Percentiles rank a stretch among this genome's conserved stretches.
phyloP scores from a whole-genome alignment of 1,140 invertebrate genomes.

The Anoplophora glabripennis region DNA sequence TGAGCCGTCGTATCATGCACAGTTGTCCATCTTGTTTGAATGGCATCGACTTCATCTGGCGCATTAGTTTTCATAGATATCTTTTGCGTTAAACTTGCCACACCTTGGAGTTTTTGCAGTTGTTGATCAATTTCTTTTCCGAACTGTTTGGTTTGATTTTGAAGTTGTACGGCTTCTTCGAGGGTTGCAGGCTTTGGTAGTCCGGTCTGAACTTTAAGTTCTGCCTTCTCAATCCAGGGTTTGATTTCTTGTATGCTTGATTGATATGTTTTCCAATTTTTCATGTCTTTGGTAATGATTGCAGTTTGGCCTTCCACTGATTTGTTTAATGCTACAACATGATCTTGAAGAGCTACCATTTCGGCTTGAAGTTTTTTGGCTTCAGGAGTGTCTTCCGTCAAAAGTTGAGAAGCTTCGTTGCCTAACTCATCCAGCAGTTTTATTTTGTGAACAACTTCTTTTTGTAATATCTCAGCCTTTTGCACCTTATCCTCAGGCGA shows the following conservation, averaged over 20 bases:
- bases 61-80: conserved; percentile 69
- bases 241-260: conserved; percentile 72
- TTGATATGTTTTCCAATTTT: conserved; percentile 84
- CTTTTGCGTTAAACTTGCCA: conserved; percentile 69
- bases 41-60: conserved; percentile 77
- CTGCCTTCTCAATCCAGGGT: conserved; percentile 85
- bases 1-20: conserved; percentile 72
- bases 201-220: conserved; percentile 70
- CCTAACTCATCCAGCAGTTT: conserved; percentile 69
- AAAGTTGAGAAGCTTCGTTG: conserved; percentile 71
- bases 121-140: conserved; percentile 75
- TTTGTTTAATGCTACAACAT: conserved; percentile 65
- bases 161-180: conserved; percentile 73
- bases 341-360: conserved; percentile 65
- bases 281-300: conserved; percentile 70
- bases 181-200: conserved; percentile 72
- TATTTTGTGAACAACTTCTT: conserved; percentile 69
- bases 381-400: conserved; percentile 62
- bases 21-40: conserved; percentile 74
- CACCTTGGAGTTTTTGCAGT: conserved; percentile 67
- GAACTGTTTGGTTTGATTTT: conserved; percentile 66
- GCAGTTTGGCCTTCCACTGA: conserved; percentile 70
- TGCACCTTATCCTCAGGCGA: conserved; percentile 73
- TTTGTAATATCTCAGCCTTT: conserved; percentile 68
- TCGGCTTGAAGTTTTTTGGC: conserved; percentile 66